These are phyloP conservation scores for Leucophenga varia DNA, from an alignment of 1,140 invertebrate genomes.

Conservation along the genomic window DNA sequence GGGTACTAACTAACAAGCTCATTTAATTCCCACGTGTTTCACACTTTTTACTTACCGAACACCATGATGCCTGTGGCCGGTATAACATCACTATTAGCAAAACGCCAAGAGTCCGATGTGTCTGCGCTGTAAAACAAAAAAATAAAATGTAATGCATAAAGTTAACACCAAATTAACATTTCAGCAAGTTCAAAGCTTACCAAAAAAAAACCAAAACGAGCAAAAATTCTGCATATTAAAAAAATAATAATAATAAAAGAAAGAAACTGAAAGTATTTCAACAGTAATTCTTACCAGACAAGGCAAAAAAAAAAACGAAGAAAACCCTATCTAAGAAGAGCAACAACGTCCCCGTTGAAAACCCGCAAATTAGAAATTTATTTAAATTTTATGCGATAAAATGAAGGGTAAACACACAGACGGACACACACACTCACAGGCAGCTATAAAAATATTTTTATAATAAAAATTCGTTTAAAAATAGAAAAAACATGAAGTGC, in stretches of 20 bases:
- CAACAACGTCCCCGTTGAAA: too few relatives aligned
- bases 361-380: conserved; percentile 47
- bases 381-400: conserved; percentile 41
- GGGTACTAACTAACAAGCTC: not conserved
- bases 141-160: conserved; percentile 30
- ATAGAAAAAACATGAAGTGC: too few relatives aligned
- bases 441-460: too few relatives aligned
- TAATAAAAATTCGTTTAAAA: too few relatives aligned
- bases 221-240: too few relatives aligned
- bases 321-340: not conserved
- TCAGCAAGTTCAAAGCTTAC: conserved; percentile 7
- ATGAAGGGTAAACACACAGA: too few relatives aligned
- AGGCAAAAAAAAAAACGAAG: conserved; percentile 10
- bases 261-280: conserved; percentile 3
- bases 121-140: conserved; percentile 61
- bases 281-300: conserved; percentile 12
- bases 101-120: conserved; percentile 72
- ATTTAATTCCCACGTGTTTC: not conserved
- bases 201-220: conserved; percentile 32
- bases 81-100: conserved; percentile 73
- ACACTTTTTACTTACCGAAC: conserved; percentile 68
- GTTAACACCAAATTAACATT: conserved; percentile 52
- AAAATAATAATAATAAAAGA: too few relatives aligned
- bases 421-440: too few relatives aligned
- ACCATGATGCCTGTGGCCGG: conserved; percentile 86